Base-by-base conservation (phyloP, 2,888 invertebrate genomes). In the Drosophila bunnanda region DNA sequence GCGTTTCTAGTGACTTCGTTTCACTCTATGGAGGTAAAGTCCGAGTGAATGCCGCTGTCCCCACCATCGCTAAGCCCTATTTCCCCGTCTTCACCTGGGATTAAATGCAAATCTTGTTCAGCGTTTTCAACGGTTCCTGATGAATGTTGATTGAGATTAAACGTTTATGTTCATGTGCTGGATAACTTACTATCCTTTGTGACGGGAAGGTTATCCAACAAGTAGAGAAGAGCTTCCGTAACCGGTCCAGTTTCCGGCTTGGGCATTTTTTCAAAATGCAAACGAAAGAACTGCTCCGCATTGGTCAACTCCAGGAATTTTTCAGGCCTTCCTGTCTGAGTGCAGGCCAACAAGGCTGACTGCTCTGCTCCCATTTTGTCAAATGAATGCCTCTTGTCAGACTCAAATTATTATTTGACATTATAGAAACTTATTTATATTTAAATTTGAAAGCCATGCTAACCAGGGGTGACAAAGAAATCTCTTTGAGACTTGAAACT, bases 321-420 rank as follows among this genome's bases (percentile, higher is more conserved):
- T 39, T 84, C 82, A 0, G 64, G 69, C 20, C 48, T 62, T n/a
- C 72, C 72, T 6, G 75, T 80, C 67, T 83, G 75, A 0, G 84
- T 77, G 53, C 80, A 86, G 20, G 30, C 86, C 53, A 78, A 70
- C 43, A 78, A 38, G 4, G 86, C 84, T 2, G 82, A 83, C 44
- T 86, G 86, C 28, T 82, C 86, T 7, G 83, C 83, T 22, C 85
- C 83, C 83, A 83, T 83, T 4, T 53, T 74, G 9, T 10, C 20
- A n/a, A 52, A 20, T 43, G 12, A 41, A 17, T 52, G 20, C 3
- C 34, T 15, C 20, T 34, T 52, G 50, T 52, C 50, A 52, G 1
- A 22, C 2, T 3, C 15, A 22, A 52, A 34, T 9, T 52, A 20
- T 34, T 52, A 34, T 34, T 34, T 52, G 50, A 52, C 50, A 52